A percentile compares a stretch with the other conserved stretches of the same genome.
phyloP scores from a whole-genome alignment of 1,140 invertebrate species.

The Neomicropteryx cornuta region DNA sequence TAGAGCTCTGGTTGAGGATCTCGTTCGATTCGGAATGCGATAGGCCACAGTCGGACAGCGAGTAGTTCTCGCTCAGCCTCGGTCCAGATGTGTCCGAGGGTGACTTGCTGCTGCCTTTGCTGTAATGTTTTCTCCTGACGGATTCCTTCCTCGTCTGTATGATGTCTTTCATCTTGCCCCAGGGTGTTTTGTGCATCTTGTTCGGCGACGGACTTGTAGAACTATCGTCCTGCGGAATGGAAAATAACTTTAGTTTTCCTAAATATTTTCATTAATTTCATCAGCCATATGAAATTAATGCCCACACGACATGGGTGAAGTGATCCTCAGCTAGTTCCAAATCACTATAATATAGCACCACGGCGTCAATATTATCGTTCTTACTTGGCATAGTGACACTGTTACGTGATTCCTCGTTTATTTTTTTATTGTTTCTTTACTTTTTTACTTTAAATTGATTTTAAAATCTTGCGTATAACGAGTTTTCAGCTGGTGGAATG shows the following conservation, averaged over 20 bases:
- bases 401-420: too few species aligned
- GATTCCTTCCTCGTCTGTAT: constrained; percentile 57
- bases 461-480: too few species aligned
- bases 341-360: too few species aligned
- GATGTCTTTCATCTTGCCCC: constrained; percentile 60
- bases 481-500: too few species aligned
- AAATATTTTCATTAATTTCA: not conserved
- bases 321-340: too few species aligned
- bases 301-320: too few species aligned
- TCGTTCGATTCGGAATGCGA: constrained; percentile 12
- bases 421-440: too few species aligned
- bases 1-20: constrained; percentile 4
- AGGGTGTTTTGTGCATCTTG: constrained; percentile 47
- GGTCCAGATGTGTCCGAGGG: constrained; percentile 28
- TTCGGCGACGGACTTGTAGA: constrained; percentile 33
- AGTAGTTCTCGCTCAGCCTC: constrained; percentile 33
- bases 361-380: too few species aligned
- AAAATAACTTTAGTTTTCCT: constrained; percentile 5
- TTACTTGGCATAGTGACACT: too few species aligned
- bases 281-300: not conserved
- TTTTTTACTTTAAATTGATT: too few species aligned
- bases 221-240: constrained; percentile 27
- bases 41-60: constrained; percentile 36
- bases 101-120: constrained; percentile 18
- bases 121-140: constrained; percentile 42